A percentile compares a stretch with the other conserved stretches of the same genome.
phyloP scores from a whole-genome alignment of 2,113 vertebrate species.

The Zosterops lateralis region DNA sequence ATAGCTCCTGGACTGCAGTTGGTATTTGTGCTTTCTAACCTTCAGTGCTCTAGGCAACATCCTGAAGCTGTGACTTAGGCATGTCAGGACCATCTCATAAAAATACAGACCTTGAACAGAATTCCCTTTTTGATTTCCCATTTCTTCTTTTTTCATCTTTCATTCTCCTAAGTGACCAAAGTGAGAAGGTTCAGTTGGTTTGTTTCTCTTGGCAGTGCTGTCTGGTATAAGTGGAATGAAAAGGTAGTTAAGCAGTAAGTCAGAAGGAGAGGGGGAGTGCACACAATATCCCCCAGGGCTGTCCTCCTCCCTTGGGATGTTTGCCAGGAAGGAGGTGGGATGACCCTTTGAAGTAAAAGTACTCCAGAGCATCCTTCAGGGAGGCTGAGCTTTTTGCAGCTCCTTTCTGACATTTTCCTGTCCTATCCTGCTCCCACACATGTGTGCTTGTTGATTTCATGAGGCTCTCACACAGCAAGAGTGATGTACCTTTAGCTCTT shows the following conservation, averaged over 20 bases:
- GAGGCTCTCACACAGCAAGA: not conserved
- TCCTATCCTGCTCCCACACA: not conserved
- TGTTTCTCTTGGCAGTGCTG: not conserved
- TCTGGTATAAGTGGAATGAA: not conserved
- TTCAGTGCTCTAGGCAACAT: not conserved
- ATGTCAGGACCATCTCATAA: not conserved
- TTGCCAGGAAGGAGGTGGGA: not conserved
- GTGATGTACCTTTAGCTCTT: not conserved
- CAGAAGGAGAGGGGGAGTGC: not conserved
- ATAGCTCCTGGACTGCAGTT: not conserved
- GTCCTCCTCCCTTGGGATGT: not conserved
- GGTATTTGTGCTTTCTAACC: not conserved
- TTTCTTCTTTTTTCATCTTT: not conserved
- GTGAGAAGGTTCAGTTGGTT: not conserved
- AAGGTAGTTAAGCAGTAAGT: fast-evolving
- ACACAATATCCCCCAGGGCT: not conserved
- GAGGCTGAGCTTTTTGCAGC: not conserved
- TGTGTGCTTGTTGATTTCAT: not conserved
- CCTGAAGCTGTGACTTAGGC: not conserved
- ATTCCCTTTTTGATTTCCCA: not conserved
- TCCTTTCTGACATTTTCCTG: not conserved
- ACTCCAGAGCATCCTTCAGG: not conserved
- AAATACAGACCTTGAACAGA: not conserved
- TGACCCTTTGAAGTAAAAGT: not conserved
- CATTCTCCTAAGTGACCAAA: not conserved